Evolutionary conservation across 2,113 vertebrate genomes (phyloP).

Genomic region (Ia io): DNA sequence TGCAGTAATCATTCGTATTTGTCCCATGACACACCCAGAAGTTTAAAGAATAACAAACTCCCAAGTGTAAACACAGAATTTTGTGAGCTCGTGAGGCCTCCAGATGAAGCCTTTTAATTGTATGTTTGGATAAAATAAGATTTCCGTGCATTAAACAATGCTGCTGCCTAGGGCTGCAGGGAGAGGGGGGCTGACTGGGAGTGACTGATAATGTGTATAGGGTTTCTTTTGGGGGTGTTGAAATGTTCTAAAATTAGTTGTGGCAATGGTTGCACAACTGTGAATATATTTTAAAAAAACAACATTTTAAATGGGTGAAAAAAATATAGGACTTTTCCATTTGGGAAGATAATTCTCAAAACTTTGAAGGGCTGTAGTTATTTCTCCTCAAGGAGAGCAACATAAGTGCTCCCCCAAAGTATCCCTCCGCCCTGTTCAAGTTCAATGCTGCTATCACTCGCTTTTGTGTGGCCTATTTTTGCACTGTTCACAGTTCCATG

Average conservation of each 20-base stretch:
- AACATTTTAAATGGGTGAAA: background rate
- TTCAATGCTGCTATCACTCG: conserved; percentile 38
- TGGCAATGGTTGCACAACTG: background rate
- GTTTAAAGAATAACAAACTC: conserved; percentile 61
- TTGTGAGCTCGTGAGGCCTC: background rate
- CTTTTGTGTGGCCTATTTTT: conserved; percentile 73
- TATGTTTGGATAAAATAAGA: conserved; percentile 15
- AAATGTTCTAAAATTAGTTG: background rate
- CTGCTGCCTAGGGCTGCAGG: background rate
- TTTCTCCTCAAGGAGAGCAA: background rate
- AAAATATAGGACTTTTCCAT: background rate
- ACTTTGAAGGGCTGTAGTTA: background rate
- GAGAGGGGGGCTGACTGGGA: background rate
- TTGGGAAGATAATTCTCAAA: background rate
- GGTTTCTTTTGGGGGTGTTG: background rate
- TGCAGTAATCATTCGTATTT: background rate
- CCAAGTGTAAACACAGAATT: conserved; percentile 19
- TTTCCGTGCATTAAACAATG: background rate
- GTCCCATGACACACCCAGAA: conserved; percentile 48
- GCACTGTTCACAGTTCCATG: conserved; percentile 52
- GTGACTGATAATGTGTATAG: background rate
- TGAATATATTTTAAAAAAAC: background rate
- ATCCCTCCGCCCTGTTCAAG: background rate
- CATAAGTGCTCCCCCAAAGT: background rate
- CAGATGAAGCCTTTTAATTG: background rate